These are phyloP conservation scores for Cryptoprocta ferox DNA, from an alignment of 2,797 vertebrate species.

Conservation along the genomic window DNA sequence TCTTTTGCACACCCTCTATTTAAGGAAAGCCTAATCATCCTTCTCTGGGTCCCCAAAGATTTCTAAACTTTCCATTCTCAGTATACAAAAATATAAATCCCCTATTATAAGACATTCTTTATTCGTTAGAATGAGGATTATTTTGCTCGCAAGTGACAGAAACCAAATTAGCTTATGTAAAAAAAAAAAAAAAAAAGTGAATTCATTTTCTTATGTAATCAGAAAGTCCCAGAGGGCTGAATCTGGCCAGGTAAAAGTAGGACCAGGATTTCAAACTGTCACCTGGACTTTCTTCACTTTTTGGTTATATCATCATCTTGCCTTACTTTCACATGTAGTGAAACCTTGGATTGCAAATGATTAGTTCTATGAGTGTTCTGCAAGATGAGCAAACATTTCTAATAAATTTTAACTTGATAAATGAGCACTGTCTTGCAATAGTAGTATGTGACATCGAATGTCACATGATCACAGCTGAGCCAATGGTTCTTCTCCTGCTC, in stretches of 20 bases:
- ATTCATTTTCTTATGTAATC: conserved; percentile 52
- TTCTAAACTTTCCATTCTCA: conserved; percentile 40
- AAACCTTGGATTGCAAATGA: no score
- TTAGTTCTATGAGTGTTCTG: no score
- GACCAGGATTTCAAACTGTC: not conserved
- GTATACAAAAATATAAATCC: conserved; percentile 60
- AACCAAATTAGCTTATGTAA: conserved; percentile 46
- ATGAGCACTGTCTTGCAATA: no score
- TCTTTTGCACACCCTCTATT: conserved; percentile 31
- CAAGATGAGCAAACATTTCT: no score
- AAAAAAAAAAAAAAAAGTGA: no score
- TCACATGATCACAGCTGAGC: no score
- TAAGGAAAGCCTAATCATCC: conserved; percentile 55
- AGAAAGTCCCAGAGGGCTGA: not conserved
- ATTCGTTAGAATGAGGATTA: conserved; percentile 38
- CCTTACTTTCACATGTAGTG: not conserved
- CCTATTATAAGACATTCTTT: conserved; percentile 59
- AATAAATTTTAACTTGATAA: no score
- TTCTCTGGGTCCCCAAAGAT: conserved; percentile 52
- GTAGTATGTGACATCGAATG: no score
- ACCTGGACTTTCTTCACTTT: not conserved
- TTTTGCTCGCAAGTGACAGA: conserved; percentile 62
- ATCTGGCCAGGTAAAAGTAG: conserved; percentile 10
- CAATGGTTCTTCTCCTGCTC: no score
- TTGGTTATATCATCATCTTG: not conserved